Percentiles rank a stretch among this genome's conserved stretches.
Conservation (phyloP, 2,113 vertebrate genomes). For the Ptilorrhoa leucosticta region DNA sequence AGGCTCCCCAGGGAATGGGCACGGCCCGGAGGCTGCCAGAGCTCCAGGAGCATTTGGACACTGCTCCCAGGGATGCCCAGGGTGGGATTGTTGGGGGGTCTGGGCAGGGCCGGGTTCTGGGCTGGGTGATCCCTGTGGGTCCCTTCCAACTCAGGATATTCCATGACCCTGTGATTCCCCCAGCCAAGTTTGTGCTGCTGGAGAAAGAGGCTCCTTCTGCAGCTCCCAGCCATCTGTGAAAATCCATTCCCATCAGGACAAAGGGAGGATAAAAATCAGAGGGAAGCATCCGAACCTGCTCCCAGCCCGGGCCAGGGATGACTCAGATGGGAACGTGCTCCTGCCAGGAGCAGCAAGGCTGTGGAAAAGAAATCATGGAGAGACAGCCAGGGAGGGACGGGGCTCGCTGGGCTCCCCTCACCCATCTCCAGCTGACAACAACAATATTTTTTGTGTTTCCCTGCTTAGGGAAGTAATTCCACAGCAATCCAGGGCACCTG, state of each 20-base stretch:
- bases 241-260: background rate
- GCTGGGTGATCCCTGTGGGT: background rate
- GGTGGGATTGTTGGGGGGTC: background rate
- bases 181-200: no score
- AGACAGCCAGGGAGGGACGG: background rate
- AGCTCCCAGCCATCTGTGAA: background rate
- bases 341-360: background rate
- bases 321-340: background rate
- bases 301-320: background rate
- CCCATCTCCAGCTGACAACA: background rate
- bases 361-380: background rate
- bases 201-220: background rate
- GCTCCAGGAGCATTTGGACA: background rate
- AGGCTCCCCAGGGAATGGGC: background rate
- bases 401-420: background rate
- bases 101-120: background rate
- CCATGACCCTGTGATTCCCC: background rate
- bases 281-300: background rate
- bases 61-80: background rate
- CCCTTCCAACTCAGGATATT: fast-evolving
- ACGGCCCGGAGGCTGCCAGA: background rate
- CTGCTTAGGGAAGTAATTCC: background rate
- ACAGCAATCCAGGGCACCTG: background rate
- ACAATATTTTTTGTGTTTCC: background rate
- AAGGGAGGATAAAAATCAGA: background rate